phyloP scores from a whole-genome alignment of 2,888 invertebrate species.

The Caenorhabditis afra region DNA sequence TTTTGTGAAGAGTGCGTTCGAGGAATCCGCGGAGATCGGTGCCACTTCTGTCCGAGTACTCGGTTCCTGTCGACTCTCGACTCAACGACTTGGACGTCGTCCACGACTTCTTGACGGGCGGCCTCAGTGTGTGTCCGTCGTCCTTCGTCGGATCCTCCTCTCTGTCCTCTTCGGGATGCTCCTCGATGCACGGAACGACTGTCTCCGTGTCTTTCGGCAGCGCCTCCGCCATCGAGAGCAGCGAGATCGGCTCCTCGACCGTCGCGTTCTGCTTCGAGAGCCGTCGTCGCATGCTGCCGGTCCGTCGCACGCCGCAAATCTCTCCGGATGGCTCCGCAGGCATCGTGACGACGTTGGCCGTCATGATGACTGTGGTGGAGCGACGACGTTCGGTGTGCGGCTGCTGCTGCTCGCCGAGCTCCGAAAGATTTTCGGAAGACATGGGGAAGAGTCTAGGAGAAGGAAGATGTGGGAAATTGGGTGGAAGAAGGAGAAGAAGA shows the following conservation, averaged over 20 bases:
- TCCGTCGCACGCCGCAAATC: conserved; percentile 23
- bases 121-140: conserved; percentile 61
- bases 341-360: conserved; percentile 43
- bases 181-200: conserved; percentile 36
- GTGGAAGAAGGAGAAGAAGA: not conserved
- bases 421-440: conserved; percentile 26
- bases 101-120: conserved; percentile 53
- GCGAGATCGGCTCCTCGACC: conserved; percentile 57
- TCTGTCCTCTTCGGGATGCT: conserved; percentile 39
- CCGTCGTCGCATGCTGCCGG: conserved; percentile 50
- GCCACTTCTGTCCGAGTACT: conserved; percentile 86
- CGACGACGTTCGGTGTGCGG: conserved; percentile 35
- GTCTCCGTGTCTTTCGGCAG: conserved; percentile 14
- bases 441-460: not conserved
- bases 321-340: conserved; percentile 8
- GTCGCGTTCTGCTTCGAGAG: conserved; percentile 65
- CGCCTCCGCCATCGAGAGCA: conserved; percentile 28
- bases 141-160: conserved; percentile 11
- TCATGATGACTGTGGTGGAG: conserved; percentile 56
- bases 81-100: conserved; percentile 38
- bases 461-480: not conserved
- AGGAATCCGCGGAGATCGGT: conserved; percentile 91
- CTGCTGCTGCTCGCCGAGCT: conserved; percentile 7
- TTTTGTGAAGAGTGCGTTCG: conserved; percentile 91
- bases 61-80: conserved; percentile 87